Base-by-base conservation (phyloP, 2,113 vertebrate species). In the Spermophilus dauricus region DNA sequence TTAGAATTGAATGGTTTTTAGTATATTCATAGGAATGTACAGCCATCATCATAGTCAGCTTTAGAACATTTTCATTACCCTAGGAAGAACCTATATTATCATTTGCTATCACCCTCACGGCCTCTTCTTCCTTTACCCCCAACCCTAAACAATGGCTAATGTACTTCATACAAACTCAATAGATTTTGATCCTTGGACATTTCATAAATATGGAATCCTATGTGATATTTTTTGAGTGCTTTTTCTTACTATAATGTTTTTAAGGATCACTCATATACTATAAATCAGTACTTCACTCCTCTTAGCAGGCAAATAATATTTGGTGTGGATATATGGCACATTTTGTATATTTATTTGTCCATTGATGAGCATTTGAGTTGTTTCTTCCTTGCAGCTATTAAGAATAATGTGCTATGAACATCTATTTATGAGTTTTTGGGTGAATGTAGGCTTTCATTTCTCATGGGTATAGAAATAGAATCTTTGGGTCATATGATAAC, bases 51-150 rank as follows among this genome's bases (percentile, higher is more conserved):
- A 56, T 48, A 56, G 42, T 65, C 58, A 48, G 7, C 30, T 95
- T 90, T 89, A 53, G 67, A 96, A 93, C 42, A 58, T 96, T 96
- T 93, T 75, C 42, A 80, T 89, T 58, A 89, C 13, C 51, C 37
- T 26, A 18, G 10, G 81, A 88, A 93, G 87, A 96, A 88, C 42
- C 32, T 82, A 10, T 6, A 20, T 24, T 92, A 48, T 24, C 37
- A 32, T 92, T 77, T 92, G 22, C 78, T 42, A 4, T 89, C 30
- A 53, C 18, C 14, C 28, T 26, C 14, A 67, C 20, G 12, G 24
- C 11, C 12, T 45, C 10, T 28, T 2, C 34, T 86, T 53, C n/a
- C 12, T 24, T 1, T 0, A 32, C 3, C 17, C 37, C 30, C 26
- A 69, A 32, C 32, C 65, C 42, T 78, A 56, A 92, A 34, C 17